These are phyloP conservation scores for Cephalotes varians DNA, from an alignment of 2,888 invertebrate species.

Conservation along the genomic window DNA sequence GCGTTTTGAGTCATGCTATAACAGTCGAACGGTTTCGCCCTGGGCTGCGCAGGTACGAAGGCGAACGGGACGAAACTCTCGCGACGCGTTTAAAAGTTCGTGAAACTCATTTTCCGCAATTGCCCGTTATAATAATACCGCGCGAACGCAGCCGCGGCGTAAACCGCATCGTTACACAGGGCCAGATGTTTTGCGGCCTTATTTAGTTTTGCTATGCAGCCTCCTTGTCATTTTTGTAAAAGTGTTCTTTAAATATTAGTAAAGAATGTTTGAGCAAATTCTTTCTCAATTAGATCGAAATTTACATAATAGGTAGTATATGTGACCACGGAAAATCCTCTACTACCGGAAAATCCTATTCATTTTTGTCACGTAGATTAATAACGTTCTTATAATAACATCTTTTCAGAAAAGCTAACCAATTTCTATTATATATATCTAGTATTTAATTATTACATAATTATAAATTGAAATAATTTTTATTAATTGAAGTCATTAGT, in stretches of 20 bases:
- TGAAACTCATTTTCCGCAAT: slow-evolving; percentile 48
- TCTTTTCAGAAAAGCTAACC: background rate
- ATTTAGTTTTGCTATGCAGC: background rate
- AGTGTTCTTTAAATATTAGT: slow-evolving; percentile 5
- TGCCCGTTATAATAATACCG: slow-evolving; percentile 46
- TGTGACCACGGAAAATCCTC: background rate
- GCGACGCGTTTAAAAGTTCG: slow-evolving; percentile 43
- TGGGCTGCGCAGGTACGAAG: background rate
- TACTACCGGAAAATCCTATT: no score
- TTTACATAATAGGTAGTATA: background rate
- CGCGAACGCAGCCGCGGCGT: slow-evolving; percentile 23
- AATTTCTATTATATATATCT: background rate
- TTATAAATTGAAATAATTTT: background rate
- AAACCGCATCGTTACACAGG: slow-evolving; percentile 35
- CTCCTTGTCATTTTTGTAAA: background rate
- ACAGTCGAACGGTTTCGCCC: slow-evolving; percentile 10
- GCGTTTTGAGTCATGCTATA: slow-evolving; percentile 21
- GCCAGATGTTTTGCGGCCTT: slow-evolving; percentile 13
- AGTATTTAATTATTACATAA: background rate
- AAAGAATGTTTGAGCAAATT: background rate
- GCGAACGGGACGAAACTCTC: slow-evolving; percentile 22
- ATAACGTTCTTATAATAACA: background rate
- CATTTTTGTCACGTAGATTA: background rate
- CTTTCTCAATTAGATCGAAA: background rate
- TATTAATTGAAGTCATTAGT: background rate